These are phyloP conservation scores for Lagorchestes hirsutus DNA, from an alignment of 2,797 vertebrate species.

Conservation along the genomic window DNA sequence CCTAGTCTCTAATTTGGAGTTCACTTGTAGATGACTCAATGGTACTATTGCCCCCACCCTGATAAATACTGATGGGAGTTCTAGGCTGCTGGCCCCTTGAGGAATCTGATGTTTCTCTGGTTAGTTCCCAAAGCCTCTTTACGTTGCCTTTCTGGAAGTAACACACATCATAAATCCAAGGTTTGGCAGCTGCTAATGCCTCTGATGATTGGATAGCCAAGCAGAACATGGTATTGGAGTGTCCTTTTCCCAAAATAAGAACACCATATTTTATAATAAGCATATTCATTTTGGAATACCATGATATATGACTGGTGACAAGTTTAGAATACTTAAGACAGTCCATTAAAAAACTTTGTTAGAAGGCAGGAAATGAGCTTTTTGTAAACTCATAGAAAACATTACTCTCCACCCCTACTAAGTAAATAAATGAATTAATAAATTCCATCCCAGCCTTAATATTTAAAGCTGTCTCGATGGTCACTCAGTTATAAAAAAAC, in stretches of 20 bases:
- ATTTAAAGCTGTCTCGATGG: neutral
- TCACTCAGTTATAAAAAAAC: neutral
- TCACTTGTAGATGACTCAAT: slow-evolving; percentile 26
- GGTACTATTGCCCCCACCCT: neutral
- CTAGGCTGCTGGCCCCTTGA: neutral
- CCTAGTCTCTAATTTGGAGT: slow-evolving; percentile 4
- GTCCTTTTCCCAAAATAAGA: neutral
- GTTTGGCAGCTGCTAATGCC: slow-evolving; percentile 16
- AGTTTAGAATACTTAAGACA: neutral
- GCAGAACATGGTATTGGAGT: slow-evolving; percentile 28
- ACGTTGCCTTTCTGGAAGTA: neutral
- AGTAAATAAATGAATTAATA: slow-evolving; percentile 1
- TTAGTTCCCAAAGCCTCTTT: slow-evolving; percentile 16
- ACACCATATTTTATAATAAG: neutral
- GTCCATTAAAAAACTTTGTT: neutral
- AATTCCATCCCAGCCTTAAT: neutral
- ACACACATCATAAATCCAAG: neutral
- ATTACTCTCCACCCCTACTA: neutral
- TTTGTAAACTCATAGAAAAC: slow-evolving; percentile 32
- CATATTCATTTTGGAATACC: neutral
- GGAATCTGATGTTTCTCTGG: neutral
- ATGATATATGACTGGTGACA: neutral
- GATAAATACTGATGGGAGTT: neutral
- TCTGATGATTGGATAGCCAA: neutral
- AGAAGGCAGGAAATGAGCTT: slow-evolving; percentile 31